phyloP scores from a whole-genome alignment of 2,888 invertebrate species.

The Pasiphila rectangulata region DNA sequence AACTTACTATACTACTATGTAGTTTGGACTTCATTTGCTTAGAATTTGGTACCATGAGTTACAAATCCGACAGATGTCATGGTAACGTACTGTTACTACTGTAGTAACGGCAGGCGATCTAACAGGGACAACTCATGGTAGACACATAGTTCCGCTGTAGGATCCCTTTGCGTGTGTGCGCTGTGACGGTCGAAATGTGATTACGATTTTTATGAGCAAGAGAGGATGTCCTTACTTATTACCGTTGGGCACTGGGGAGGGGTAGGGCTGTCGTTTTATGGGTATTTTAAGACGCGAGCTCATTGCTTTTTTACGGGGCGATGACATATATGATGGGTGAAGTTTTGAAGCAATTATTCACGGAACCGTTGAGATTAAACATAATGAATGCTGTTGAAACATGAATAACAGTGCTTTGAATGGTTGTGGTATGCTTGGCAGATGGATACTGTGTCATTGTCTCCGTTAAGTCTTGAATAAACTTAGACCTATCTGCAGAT shows the following conservation, averaged over 20 bases:
- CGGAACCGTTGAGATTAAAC: neutral
- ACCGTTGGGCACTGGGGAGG: constrained; percentile 37
- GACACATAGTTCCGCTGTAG: no score
- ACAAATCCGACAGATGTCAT: no score
- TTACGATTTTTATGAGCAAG: constrained; percentile 35
- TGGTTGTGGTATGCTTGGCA: no score
- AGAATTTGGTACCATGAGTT: no score
- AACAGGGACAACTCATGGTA: no score
- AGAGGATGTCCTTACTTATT: constrained; percentile 49
- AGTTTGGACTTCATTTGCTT: no score
- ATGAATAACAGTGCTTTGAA: neutral
- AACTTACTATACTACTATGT: no score
- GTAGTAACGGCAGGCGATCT: no score
- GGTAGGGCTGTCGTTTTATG: constrained; percentile 34
- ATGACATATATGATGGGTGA: constrained; percentile 14
- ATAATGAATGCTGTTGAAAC: neutral
- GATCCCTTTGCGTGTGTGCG: neutral
- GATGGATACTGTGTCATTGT: no score
- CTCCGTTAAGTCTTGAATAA: no score
- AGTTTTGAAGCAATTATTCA: constrained; percentile 9
- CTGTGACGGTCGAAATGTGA: constrained; percentile 25
- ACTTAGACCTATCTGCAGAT: no score
- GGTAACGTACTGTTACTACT: no score
- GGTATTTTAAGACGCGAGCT: constrained; percentile 14
- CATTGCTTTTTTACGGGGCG: constrained; percentile 14